Evolutionary conservation across 2,888 invertebrate genomes (phyloP).

Genomic region (Poecilobothrus nobilitatus): DNA sequence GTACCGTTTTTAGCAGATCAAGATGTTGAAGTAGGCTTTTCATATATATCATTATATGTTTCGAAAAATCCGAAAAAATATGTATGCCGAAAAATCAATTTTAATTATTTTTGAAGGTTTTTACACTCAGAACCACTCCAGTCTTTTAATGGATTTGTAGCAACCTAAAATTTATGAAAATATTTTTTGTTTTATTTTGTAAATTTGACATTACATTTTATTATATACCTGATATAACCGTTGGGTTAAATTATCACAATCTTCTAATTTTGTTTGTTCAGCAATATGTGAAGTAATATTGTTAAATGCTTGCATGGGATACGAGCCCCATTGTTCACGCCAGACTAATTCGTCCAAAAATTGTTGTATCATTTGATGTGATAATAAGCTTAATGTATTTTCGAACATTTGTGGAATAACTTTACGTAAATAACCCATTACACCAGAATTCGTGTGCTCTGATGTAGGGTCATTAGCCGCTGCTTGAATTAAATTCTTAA

Average conservation of each 20-base stretch:
- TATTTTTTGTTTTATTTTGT: background rate
- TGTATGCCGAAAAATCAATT: constrained; percentile 5
- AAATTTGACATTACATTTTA: background rate
- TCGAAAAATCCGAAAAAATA: no score
- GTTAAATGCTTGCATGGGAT: constrained; percentile 70
- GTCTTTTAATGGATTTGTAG: constrained; percentile 59
- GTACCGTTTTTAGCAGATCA: background rate
- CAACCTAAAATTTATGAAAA: constrained; percentile 40
- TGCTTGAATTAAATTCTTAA: constrained; percentile 63
- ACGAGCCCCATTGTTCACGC: constrained; percentile 76
- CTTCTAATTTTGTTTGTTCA: constrained; percentile 65
- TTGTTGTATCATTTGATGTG: constrained; percentile 79
- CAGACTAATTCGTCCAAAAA: constrained; percentile 83
- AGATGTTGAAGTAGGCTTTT: background rate
- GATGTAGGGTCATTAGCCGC: constrained; percentile 42
- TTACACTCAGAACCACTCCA: constrained; percentile 44
- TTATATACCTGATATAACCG: constrained; percentile 54
- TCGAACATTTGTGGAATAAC: constrained; percentile 88
- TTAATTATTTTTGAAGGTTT: constrained; percentile 1
- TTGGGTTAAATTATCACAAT: constrained; percentile 53
- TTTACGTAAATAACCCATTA: constrained; percentile 79
- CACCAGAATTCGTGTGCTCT: constrained; percentile 59
- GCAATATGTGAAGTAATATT: constrained; percentile 70
- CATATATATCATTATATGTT: constrained; percentile 11
- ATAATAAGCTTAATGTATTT: constrained; percentile 72